Evolutionary conservation across 53 echinoderm and acorn worm genomes (phyloP), one percentile per base, ranked within the genome.

Genomic region (Patiria pectinifera): DNA sequence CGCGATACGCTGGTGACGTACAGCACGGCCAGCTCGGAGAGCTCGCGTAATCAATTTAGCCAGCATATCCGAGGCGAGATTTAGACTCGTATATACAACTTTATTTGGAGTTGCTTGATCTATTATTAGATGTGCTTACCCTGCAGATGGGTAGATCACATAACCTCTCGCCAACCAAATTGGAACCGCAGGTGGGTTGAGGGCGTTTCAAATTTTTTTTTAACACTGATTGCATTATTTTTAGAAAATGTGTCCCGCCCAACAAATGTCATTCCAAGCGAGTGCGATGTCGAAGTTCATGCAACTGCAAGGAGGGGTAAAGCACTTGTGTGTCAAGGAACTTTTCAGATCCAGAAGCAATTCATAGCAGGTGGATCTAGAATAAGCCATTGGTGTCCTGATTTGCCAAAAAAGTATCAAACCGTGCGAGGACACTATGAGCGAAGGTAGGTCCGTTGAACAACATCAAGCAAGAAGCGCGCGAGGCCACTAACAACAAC

Each of bases 101-200:
- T 11, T 46, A 78, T 11, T 15, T 59, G 19, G 13, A 43, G 59
- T 60, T 19, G 19, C 71, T 8, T 47, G 24, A 59, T 74, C 87
- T 87, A 87, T 87, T 75, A 59, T 87, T 87, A 87, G 78, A 87
- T 87, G 21, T 87, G 87, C 87, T 76, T 78, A 87, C 62, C 87
- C 87, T 25, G 87, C 87, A 77, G 60, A 87, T 70, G 78, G 78
- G 87, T 44, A 72, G 87, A 74, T 86, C 43, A 15, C 2, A 53
- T 63, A 4, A 72, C 48, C 11, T 35, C 76, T 18, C 11, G 24
- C 6, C 58, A 82, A 53, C 47, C 16, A 63, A 85, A 59, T 76
- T 87, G 87, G 61, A 87, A 62, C 86, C 9, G 87, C 76, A 72
- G 87, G 76, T 87, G 87, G 78, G 77, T 48, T 45, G 19, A 26